Percentiles rank a stretch among this genome's conserved stretches.
These are phyloP conservation scores for Drosophila repletoides DNA, from an alignment of 1,140 invertebrate species.

Conservation along the genomic window DNA sequence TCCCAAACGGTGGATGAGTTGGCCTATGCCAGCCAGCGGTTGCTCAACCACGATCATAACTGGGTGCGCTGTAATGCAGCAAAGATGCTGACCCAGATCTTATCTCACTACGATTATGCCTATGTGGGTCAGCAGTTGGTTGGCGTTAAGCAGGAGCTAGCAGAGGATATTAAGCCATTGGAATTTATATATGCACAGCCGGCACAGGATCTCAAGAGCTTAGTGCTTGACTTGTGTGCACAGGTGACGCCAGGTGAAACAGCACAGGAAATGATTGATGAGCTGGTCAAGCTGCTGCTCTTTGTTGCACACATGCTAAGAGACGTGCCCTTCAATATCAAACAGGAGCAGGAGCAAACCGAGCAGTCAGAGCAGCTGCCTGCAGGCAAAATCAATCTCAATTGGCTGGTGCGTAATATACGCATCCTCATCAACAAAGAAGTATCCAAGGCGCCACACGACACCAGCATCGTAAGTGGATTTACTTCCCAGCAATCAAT, in stretches of 20 bases:
- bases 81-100: slow-evolving; percentile 89
- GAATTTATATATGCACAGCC: slow-evolving; percentile 87
- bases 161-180: slow-evolving; percentile 17
- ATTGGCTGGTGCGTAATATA: slow-evolving; percentile 85
- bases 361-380: slow-evolving; percentile 7
- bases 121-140: slow-evolving; percentile 79
- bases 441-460: slow-evolving; percentile 83
- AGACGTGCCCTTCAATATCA: slow-evolving; percentile 81
- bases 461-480: slow-evolving; percentile 83
- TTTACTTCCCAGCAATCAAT: not conserved
- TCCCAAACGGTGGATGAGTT: slow-evolving; percentile 84
- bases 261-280: slow-evolving; percentile 85
- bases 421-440: slow-evolving; percentile 85
- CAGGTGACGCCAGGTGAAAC: slow-evolving; percentile 87
- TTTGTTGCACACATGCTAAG: slow-evolving; percentile 86
- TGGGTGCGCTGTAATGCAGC: slow-evolving; percentile 88
- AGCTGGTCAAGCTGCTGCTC: slow-evolving; percentile 89
- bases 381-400: slow-evolving; percentile 76
- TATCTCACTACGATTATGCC: slow-evolving; percentile 85
- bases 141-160: slow-evolving; percentile 47
- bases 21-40: slow-evolving; percentile 88
- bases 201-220: slow-evolving; percentile 85
- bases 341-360: slow-evolving; percentile 42
- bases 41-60: slow-evolving; percentile 85
- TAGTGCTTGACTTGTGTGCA: slow-evolving; percentile 88